Base-by-base conservation (phyloP, 2,797 vertebrate species). In the Amphiprion clarkii region DNA sequence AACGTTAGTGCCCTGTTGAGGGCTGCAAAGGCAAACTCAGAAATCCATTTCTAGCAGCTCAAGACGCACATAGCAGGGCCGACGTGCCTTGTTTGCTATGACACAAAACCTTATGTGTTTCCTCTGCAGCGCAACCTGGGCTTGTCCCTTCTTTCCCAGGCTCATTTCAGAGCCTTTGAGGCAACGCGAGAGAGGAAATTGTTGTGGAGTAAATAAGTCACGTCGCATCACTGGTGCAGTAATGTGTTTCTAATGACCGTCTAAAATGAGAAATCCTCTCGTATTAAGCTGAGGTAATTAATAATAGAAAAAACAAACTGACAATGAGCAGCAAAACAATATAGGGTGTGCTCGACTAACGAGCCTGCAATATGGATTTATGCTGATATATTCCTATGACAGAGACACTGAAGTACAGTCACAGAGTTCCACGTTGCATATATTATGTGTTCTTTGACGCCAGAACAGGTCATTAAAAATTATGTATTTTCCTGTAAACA, bases 231-330 rank as follows among this genome's bases (percentile, higher is more conserved):
- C 86, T 44, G 71, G 88, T 86, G 92, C 81, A 21, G 82, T 93
- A 90, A 94, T 93, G 86, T 82, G 89, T 91, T 93, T 88, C 84
- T 94, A 93, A 94, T 93, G 90, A 91, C 88, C 55, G 25, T 86
- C 84, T 85, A 82, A 89, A 93, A 91, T 90, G 83, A 90, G 88
- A 89, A 93, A 90, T 91, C 83, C 85, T 87, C 74, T 81, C 51
- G 64, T 88, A 91, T 92, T 87, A 90, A 79, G 81, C 76, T 4
- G 69, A 79, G 65, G 85, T 90, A 92, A 93, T 93, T 92, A 93
- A 93, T 92, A 91, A 85, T 58, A 72, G 74, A 74, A 72, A 88
- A 88, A 87, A 79, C 42, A n/a, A 86, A 76, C 27, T 79, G 74
- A 84, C 84, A 82, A 74, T 57, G 81, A 78, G 67, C 62, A 52